Conservation (phyloP, 2,888 invertebrate genomes). For the Smittia sp. region DNA sequence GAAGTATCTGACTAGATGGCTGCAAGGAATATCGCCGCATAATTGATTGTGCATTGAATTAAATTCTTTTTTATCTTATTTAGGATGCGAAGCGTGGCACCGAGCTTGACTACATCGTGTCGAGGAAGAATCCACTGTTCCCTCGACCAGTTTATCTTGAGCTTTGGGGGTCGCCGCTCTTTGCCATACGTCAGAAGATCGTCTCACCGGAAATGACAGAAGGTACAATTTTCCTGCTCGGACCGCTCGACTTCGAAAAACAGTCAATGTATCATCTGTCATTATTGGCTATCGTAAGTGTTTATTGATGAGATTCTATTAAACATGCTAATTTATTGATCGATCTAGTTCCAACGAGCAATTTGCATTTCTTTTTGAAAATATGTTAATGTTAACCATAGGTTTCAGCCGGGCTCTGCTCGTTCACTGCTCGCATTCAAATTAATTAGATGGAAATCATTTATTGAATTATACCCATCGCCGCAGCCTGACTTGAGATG, state of each 20-base stretch:
- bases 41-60: slow-evolving; percentile 33
- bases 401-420: background rate
- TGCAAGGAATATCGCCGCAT: slow-evolving; percentile 8
- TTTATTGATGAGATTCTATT: slow-evolving; percentile 32
- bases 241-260: slow-evolving; percentile 82
- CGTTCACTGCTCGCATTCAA: background rate
- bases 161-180: slow-evolving; percentile 75
- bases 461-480: background rate
- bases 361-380: slow-evolving; percentile 30
- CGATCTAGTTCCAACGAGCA: slow-evolving; percentile 6
- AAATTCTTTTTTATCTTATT: slow-evolving; percentile 45
- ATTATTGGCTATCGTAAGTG: slow-evolving; percentile 81
- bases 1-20: background rate
- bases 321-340: slow-evolving; percentile 28
- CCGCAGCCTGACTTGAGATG: background rate
- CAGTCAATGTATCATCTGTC: slow-evolving; percentile 84
- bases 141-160: slow-evolving; percentile 78
- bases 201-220: slow-evolving; percentile 74
- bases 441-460: slow-evolving; percentile 35
- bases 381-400: slow-evolving; percentile 12
- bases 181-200: slow-evolving; percentile 74
- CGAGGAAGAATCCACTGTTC: slow-evolving; percentile 73
- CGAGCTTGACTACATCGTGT: slow-evolving; percentile 77
- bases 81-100: slow-evolving; percentile 76
- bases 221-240: slow-evolving; percentile 73